These are phyloP conservation scores for Sarcoramphus papa DNA, from an alignment of 2,797 vertebrate species.

Conservation along the genomic window DNA sequence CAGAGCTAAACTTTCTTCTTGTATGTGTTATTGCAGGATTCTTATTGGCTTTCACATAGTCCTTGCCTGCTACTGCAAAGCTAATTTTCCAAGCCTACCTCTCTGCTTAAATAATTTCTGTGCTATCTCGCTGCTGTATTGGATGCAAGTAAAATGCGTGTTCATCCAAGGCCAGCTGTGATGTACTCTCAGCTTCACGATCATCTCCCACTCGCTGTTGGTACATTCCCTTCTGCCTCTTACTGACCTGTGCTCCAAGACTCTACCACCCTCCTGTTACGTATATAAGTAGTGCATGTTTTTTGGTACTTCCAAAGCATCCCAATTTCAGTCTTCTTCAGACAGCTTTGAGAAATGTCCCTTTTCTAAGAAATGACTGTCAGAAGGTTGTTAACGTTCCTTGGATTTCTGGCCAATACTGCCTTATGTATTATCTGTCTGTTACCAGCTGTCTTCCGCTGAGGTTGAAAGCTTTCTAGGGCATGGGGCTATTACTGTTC, in stretches of 20 bases:
- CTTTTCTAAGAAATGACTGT: not conserved
- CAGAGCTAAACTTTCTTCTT: not conserved
- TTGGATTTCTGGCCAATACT: not conserved
- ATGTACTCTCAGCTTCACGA: fast-evolving
- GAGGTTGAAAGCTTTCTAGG: not conserved
- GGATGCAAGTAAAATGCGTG: not conserved
- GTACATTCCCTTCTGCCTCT: not conserved
- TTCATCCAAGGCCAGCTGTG: not conserved
- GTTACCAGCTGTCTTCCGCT: not conserved
- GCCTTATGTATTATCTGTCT: not conserved
- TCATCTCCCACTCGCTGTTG: fast-evolving
- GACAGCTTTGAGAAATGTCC: not conserved
- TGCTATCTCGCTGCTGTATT: not conserved
- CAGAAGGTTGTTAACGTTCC: not conserved
- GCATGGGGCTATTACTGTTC: not conserved
- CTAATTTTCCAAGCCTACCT: not conserved
- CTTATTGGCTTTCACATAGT: not conserved
- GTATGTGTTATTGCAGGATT: not conserved
- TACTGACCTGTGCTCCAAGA: not conserved
- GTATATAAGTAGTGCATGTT: fast-evolving
- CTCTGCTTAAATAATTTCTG: not conserved
- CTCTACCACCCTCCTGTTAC: not conserved
- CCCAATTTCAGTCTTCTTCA: not conserved
- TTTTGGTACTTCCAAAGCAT: not conserved
- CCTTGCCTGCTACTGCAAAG: not conserved